These are phyloP conservation scores for Clarias platycephalus DNA, from an alignment of 2,797 vertebrate genomes.

Conservation along the genomic window DNA sequence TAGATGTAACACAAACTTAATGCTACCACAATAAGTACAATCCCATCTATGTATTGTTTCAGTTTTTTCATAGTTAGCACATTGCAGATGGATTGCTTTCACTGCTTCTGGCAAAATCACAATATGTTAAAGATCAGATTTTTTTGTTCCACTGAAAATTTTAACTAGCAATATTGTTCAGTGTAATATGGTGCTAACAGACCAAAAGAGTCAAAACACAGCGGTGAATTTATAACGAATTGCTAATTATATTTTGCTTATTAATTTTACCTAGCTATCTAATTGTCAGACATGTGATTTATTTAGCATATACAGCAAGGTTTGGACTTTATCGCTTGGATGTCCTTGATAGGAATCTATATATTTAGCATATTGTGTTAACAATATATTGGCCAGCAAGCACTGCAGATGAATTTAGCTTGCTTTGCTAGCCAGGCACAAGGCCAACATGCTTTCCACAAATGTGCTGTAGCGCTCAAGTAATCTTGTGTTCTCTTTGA, in stretches of 20 bases:
- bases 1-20: not conserved
- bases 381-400: not conserved
- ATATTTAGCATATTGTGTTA: not conserved
- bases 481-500: not conserved
- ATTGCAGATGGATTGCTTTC: not conserved
- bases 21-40: not conserved
- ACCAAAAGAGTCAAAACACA: not conserved
- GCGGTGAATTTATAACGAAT: not conserved
- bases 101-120: not conserved
- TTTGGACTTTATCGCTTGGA: not conserved
- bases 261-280: not conserved
- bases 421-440: not conserved
- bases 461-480: not conserved
- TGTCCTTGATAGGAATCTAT: not conserved
- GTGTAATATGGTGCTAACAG: not conserved
- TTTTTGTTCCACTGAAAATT: not conserved
- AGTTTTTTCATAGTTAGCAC: not conserved
- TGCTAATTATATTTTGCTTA: not conserved
- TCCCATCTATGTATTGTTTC: not conserved
- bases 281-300: not conserved
- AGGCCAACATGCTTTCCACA: not conserved
- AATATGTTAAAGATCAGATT: not conserved
- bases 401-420: not conserved
- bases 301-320: not conserved
- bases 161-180: not conserved